These are phyloP conservation scores for Barbus barbus DNA, from an alignment of 2,113 vertebrate genomes.

Conservation along the genomic window DNA sequence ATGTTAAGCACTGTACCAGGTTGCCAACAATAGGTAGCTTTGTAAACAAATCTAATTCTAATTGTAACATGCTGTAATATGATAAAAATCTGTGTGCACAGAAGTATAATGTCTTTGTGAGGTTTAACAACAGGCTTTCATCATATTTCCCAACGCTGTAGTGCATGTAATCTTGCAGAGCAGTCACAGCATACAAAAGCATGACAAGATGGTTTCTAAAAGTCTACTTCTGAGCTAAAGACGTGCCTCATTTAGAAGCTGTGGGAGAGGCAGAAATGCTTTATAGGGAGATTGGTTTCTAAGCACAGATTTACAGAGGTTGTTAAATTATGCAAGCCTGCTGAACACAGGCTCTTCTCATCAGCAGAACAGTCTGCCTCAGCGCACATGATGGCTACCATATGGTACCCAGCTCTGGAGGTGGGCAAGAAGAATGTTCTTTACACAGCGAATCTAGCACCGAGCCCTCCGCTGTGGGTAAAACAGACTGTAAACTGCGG, in stretches of 20 bases:
- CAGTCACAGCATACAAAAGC: neutral
- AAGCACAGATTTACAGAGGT: constrained; percentile 38
- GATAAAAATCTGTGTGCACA: neutral
- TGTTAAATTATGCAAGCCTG: constrained; percentile 52
- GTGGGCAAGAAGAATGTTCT: constrained; percentile 52
- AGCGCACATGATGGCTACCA: constrained; percentile 37
- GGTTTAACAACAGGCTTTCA: neutral
- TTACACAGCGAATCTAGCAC: constrained; percentile 24
- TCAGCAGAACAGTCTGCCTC: constrained; percentile 35
- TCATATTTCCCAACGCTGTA: neutral
- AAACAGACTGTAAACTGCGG: constrained; percentile 48
- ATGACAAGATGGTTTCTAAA: constrained; percentile 18
- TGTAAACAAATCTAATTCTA: neutral
- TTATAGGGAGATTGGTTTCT: constrained; percentile 45
- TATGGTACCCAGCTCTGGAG: constrained; percentile 41
- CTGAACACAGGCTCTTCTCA: constrained; percentile 44
- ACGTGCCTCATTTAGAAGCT: constrained; percentile 1
- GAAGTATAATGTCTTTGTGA: constrained; percentile 2
- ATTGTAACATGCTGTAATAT: neutral
- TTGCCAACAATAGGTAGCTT: neutral
- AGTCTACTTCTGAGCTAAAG: constrained; percentile 15
- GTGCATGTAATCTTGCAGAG: neutral
- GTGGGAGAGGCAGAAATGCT: constrained; percentile 22
- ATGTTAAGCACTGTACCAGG: neutral
- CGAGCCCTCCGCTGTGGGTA: constrained; percentile 39